Evolutionary conservation across 2,888 invertebrate genomes (phyloP).

Genomic region (Lochmaea crataegi): DNA sequence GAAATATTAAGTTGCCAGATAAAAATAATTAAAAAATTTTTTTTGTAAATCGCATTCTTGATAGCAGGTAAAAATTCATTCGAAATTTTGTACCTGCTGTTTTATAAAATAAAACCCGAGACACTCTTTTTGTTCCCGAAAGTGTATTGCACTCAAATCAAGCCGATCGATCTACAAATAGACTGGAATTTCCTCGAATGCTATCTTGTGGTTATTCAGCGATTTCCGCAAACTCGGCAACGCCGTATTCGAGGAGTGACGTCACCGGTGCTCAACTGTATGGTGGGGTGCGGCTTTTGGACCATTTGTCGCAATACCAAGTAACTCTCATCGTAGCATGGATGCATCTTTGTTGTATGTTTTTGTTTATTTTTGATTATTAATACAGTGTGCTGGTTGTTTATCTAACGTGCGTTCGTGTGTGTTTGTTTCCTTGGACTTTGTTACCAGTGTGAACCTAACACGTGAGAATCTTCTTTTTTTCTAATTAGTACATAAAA

Average conservation of each 20-base stretch:
- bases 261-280: conserved; percentile 64
- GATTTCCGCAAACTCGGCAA: conserved; percentile 24
- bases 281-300: conserved; percentile 58
- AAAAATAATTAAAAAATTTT: background rate
- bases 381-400: conserved; percentile 13
- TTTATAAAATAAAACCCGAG: background rate
- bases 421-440: conserved; percentile 30
- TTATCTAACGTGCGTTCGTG: conserved; percentile 18
- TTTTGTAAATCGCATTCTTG: background rate
- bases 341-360: background rate
- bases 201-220: conserved; percentile 5
- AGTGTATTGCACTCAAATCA: conserved; percentile 10
- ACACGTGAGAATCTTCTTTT: conserved; percentile 28
- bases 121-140: background rate
- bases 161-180: conserved; percentile 1
- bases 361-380: conserved; percentile 3
- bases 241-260: conserved; percentile 52
- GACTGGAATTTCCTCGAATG: conserved; percentile 11
- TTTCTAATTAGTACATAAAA: background rate
- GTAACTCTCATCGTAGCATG: conserved; percentile 35
- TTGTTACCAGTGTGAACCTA: conserved; percentile 17
- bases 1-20: no score
- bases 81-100: background rate
- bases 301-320: conserved; percentile 47
- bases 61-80: background rate